Conservation (phyloP, 2,888 invertebrate genomes). For the Meandrusa payeni region DNA sequence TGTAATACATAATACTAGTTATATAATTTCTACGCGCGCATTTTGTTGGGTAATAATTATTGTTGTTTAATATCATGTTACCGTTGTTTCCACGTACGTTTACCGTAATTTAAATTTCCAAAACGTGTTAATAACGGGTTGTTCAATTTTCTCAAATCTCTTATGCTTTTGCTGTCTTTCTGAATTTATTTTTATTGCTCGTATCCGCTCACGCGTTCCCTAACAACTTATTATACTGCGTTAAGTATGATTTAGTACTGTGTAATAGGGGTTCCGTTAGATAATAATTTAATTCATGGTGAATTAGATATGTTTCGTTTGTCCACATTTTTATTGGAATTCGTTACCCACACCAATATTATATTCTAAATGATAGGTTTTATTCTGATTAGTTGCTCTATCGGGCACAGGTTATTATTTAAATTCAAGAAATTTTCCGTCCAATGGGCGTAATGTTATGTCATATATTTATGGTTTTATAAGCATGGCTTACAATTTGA, state of each 20-base stretch:
- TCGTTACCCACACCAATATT: not conserved
- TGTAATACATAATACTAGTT: too few relatives aligned
- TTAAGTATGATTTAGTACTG: conserved; percentile 24
- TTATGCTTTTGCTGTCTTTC: conserved; percentile 20
- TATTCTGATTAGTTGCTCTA: conserved; percentile 3
- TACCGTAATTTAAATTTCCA: conserved; percentile 23
- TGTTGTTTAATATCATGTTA: conserved; percentile 19
- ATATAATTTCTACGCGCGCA: conserved; percentile 7
- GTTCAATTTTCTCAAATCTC: conserved; percentile 20
- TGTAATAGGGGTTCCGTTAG: conserved; percentile 16
- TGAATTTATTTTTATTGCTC: conserved; percentile 24
- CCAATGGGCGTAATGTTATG: not conserved
- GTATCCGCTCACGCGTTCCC: conserved; percentile 20
- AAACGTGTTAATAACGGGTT: conserved; percentile 23
- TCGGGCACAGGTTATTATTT: conserved; percentile 7
- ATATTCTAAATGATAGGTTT: not conserved
- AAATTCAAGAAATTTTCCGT: conserved; percentile 5
- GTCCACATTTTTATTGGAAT: conserved; percentile 13
- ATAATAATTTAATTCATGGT: conserved; percentile 18
- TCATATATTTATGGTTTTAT: too few relatives aligned
- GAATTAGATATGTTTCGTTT: conserved; percentile 10
- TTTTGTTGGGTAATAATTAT: conserved; percentile 17
- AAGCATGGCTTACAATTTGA: too few relatives aligned
- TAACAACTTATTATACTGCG: conserved; percentile 12
- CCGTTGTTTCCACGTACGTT: conserved; percentile 22